Evolutionary conservation across 2,797 vertebrate genomes (phyloP), one percentile per base, ranked within the genome.

Genomic region (Scolopax rusticola): DNA sequence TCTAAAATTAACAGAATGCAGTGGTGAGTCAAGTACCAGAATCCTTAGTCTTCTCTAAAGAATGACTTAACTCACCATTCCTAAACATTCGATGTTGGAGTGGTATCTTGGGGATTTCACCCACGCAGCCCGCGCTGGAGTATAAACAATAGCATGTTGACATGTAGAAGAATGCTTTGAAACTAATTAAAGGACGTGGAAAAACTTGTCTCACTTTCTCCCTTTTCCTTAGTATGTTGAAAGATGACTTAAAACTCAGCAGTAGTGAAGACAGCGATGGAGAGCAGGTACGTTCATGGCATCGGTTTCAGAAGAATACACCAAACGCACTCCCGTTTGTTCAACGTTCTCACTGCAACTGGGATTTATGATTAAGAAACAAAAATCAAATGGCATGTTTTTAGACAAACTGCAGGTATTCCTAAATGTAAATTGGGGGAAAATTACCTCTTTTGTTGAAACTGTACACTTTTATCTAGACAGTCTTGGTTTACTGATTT

Each of bases 211-310:
- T 85, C 88, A 95, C 95, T 95, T 94, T 95, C 84, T 94, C 77
- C 68, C 16, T 93, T 93, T 96, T 69, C 25, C 71, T 60, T 84
- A 99, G 99, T 90, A 98, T 98, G 98, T 98, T 99, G 97, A 99
- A 99, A 97, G 99, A 99, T 96, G 99, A 99, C 97, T 98, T 99
- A 97, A 99, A 99, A 95, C 98, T 99, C 41, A 99, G 99, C 98
- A 99, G 99, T 98, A 99, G 99, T 67, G 99, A 99, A 98, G 99
- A 99, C 97, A 99, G 99, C 82, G 99, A 99, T 97, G 99, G 98
- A 95, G 99, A 99, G 95, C 99, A 99, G 97, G 99, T 98, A 92
- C 11, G 97, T 96, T 36, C 41, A n/a, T 24, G 24, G 8, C 40
- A 14, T 27, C 57, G 15, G 23, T 25, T 80, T 48, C 59, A 53